Evolutionary conservation across 1,140 invertebrate genomes (phyloP), one percentile per base, ranked within the genome.

Genomic region (Popillia japonica): DNA sequence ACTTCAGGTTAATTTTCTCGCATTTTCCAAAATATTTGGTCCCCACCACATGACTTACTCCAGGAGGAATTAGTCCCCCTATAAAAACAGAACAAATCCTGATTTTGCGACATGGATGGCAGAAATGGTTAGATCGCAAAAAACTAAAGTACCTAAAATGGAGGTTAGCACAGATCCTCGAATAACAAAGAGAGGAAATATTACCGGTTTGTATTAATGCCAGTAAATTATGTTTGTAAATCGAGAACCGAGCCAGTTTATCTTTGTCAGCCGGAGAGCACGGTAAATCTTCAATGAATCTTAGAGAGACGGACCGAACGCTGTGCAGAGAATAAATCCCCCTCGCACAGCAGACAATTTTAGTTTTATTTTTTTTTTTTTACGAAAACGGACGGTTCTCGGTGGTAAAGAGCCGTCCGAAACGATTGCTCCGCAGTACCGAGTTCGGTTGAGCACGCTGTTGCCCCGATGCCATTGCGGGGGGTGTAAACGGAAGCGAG

Each of bases 191-290:
- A 48, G 41, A 42, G 6, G 6, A 48, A 10, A 64, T 64, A n/a
- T 64, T 64, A 64, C 61, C 22, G 61, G 61, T 8, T 64, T 20
- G 61, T 27, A 27, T 64, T 64, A 64, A 64, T 64, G 23, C 61
- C n/a, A 64, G 61, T 64, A 64, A 64, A 64, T 64, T 64, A 64
- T 64, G 61, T 64, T 64, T 64, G 61, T 64, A 64, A 64, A 64
- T 64, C 61, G 61, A 64, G 61, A 20, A 20, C 61, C 61, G n/a
- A n/a, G 20, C 20, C 61, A 64, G 61, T 64, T 64, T 64, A 64
- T 64, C 61, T 64, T 27, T 64, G 61, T 64, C 61, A 64, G 17
- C 61, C 61, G 22, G 20, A 20, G 61, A 64, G 17, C 17, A 64
- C 61, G 61, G 61, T 64, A 64, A 64, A 64, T 64, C 61, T 64